Evolutionary conservation across 2,113 vertebrate genomes (phyloP), one percentile per base, ranked within the genome.

Genomic region (Chaenocephalus aceratus): DNA sequence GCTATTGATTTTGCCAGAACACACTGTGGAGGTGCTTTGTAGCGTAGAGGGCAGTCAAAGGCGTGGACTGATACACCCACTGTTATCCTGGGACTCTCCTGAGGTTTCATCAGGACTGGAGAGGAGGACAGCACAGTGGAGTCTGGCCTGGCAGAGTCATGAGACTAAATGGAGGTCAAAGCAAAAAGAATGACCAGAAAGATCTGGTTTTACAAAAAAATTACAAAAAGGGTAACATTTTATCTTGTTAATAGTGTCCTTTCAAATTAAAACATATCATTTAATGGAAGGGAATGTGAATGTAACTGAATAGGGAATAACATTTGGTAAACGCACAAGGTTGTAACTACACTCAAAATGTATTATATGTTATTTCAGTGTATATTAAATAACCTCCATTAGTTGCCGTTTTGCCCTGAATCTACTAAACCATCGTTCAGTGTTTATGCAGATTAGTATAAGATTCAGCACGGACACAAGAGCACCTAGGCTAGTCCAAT

Each of bases 41-140:
- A 67, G 81, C 46, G 15, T 79, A 66, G 77, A 89, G 90, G 88
- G 65, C 89, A 82, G 73, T 86, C 77, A 88, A 89, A 93, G 87
- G 68, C 83, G 21, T 62, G 67, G 60, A 66, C 68, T 44, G 79
- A 83, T 81, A 72, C 84, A 52, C 41, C 48, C 70, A 44, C 51
- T 21, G 67, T 60, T 65, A 59, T 64, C 16, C 60, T 15, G 54
- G 16, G 71, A 64, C 18, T 70, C 82, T 73, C 82, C 78, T 5
- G 82, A 61, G 75, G 65, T 56, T 63, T 71, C 49, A 87, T 60
- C 84, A 60, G 72, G 64, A 56, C 23, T 8, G 49, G 11, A 1
- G 13, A 71, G 18, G 23, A 72, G 67, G 77, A 74, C 16, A 21
- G 57, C 53, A 18, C 45, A 18, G 44, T 34, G 14, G 26, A 52